Conservation (phyloP, 1,140 invertebrate species). For the Telenomus remus region DNA sequence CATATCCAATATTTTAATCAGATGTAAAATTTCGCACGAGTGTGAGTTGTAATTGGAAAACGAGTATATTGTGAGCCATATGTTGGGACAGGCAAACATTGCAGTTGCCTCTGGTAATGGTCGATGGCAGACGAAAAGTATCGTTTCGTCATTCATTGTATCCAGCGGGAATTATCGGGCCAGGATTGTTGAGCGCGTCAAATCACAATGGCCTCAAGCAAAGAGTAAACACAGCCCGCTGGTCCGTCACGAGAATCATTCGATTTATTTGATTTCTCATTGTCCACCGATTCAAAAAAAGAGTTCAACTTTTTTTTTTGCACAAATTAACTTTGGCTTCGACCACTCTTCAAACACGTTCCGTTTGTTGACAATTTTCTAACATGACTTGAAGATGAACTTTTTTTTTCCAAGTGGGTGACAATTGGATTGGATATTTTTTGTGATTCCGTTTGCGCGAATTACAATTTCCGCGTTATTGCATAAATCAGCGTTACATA, state of each 20-base stretch:
- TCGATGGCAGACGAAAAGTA: conserved; percentile 50
- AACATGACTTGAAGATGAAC: no score
- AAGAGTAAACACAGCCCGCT: conserved; percentile 45
- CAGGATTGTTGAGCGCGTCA: conserved; percentile 44
- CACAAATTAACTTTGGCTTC: conserved; percentile 18
- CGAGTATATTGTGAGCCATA: conserved; percentile 53
- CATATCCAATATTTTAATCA: no score
- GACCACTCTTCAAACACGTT: conserved; percentile 1
- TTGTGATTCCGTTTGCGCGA: background rate
- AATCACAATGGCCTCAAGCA: conserved; percentile 47
- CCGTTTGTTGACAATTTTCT: no score
- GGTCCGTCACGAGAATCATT: conserved; percentile 36
- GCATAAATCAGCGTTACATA: no score
- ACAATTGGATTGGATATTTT: no score
- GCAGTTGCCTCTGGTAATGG: conserved; percentile 39
- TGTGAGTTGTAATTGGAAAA: conserved; percentile 37
- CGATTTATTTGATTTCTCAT: conserved; percentile 38
- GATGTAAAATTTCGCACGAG: conserved; percentile 25
- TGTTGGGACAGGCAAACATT: conserved; percentile 47
- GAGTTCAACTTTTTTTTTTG: conserved; percentile 24
- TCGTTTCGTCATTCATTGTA: conserved; percentile 51
- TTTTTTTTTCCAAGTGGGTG: no score
- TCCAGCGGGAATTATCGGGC: conserved; percentile 44
- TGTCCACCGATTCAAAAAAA: conserved; percentile 22
- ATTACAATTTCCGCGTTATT: background rate